Conservation (phyloP, 2,113 vertebrate species). For the Anser cygnoides region DNA sequence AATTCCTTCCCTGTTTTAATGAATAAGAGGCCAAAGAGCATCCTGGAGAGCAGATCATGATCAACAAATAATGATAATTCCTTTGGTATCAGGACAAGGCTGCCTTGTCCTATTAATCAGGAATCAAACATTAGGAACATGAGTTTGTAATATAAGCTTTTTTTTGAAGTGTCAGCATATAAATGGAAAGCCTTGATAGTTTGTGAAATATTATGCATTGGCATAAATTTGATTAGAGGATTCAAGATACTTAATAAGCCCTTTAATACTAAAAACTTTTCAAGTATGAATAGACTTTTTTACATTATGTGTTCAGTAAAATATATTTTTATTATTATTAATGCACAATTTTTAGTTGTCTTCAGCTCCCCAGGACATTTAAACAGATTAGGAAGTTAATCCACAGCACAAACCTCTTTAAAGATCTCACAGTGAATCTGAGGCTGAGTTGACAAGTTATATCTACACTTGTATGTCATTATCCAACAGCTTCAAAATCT, state of each 20-base stretch:
- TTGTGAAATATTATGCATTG: background rate
- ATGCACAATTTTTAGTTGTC: background rate
- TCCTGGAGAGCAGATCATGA: background rate
- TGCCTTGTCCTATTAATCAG: background rate
- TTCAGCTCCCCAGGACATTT: background rate
- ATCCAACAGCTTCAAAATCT: background rate
- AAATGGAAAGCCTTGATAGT: background rate
- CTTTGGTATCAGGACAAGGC: background rate
- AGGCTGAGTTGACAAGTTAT: background rate
- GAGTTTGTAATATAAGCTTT: background rate
- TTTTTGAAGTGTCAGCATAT: background rate
- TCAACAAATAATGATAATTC: background rate
- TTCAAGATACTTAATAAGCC: background rate
- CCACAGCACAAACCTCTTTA: background rate
- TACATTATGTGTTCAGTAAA: background rate
- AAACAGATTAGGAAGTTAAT: background rate
- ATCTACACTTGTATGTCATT: background rate
- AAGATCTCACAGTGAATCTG: background rate
- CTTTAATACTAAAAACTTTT: background rate
- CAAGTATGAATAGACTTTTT: background rate
- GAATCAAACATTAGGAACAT: background rate
- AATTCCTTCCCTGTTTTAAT: background rate
- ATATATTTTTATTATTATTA: background rate
- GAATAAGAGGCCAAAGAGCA: background rate
- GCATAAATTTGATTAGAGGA: background rate